A percentile compares a stretch with the other conserved stretches of the same genome.
These are phyloP conservation scores for Phenganax stokvisi DNA, from an alignment of 92 coral and sea anemone genomes.

Conservation along the genomic window DNA sequence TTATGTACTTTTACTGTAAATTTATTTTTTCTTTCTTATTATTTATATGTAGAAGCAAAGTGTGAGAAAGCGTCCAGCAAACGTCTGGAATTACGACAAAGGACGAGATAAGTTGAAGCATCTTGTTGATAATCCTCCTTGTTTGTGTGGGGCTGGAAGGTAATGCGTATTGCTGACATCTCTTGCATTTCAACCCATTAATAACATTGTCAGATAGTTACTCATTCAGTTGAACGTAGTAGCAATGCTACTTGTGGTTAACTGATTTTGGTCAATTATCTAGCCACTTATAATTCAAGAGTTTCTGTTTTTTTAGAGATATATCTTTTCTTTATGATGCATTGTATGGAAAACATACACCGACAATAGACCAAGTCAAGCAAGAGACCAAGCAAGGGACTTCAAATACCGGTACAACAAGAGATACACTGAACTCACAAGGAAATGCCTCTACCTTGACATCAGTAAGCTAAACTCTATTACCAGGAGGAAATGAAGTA, in stretches of 20 bases:
- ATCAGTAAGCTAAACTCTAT: background rate
- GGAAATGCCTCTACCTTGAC: background rate
- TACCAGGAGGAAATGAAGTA: too few relatives aligned
- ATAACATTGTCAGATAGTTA: background rate
- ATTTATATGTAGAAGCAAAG: slow-evolving; percentile 12
- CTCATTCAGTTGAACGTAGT: too few relatives aligned
- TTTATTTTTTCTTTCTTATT: background rate
- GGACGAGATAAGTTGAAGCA: slow-evolving; percentile 93
- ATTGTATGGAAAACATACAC: slow-evolving; percentile 33
- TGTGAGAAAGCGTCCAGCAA: slow-evolving; percentile 76
- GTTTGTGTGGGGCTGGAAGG: slow-evolving; percentile 99
- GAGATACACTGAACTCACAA: background rate
- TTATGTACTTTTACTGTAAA: background rate
- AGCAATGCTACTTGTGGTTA: too few relatives aligned
- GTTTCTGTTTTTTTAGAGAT: slow-evolving; percentile 51
- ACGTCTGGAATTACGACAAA: slow-evolving; percentile 91
- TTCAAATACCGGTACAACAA: background rate
- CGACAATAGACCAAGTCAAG: slow-evolving; percentile 29
- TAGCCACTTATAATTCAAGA: too few relatives aligned
- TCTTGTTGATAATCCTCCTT: slow-evolving; percentile 87
- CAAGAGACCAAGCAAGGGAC: slow-evolving; percentile 37
- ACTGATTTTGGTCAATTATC: too few relatives aligned
- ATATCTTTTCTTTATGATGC: slow-evolving; percentile 97
- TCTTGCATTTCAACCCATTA: background rate
- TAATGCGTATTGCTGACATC: slow-evolving; percentile 49